Conservation (phyloP, 1,140 invertebrate species). For the Pogonomyrmex californicus region DNA sequence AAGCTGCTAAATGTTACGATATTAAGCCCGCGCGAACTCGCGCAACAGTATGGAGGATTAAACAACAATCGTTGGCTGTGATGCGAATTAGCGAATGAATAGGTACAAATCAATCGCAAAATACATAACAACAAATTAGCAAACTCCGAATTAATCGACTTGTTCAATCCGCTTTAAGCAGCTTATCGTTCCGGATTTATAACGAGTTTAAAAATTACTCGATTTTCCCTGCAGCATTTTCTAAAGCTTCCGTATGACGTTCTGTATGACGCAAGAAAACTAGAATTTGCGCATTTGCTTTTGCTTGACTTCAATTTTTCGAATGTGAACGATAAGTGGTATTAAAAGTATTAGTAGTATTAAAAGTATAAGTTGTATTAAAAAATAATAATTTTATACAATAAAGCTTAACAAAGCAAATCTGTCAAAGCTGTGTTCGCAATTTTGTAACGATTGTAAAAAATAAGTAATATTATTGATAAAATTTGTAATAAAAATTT, state of each 20-base stretch:
- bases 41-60: slow-evolving; percentile 6
- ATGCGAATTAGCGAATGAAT: slow-evolving; percentile 41
- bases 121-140: slow-evolving; percentile 26
- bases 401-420: not conserved
- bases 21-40: slow-evolving; percentile 26
- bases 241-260: not conserved
- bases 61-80: not conserved
- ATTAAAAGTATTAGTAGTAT: too few relatives aligned
- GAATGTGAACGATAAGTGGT: not conserved
- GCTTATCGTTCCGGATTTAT: not conserved
- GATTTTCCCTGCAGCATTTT: not conserved
- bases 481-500: not conserved
- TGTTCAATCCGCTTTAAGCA: not conserved
- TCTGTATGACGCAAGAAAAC: not conserved
- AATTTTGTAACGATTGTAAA: not conserved
- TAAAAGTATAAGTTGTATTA: too few relatives aligned
- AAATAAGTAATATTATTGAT: not conserved
- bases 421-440: not conserved
- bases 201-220: not conserved
- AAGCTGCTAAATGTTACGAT: slow-evolving; percentile 32
- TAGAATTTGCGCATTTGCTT: not conserved
- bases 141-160: not conserved
- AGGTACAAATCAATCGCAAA: slow-evolving; percentile 47
- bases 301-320: not conserved
- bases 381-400: too few relatives aligned